Evolutionary conservation across 2,113 vertebrate species (phyloP), one percentile per base, ranked within the genome.

Genomic region (Indicator maculatus): DNA sequence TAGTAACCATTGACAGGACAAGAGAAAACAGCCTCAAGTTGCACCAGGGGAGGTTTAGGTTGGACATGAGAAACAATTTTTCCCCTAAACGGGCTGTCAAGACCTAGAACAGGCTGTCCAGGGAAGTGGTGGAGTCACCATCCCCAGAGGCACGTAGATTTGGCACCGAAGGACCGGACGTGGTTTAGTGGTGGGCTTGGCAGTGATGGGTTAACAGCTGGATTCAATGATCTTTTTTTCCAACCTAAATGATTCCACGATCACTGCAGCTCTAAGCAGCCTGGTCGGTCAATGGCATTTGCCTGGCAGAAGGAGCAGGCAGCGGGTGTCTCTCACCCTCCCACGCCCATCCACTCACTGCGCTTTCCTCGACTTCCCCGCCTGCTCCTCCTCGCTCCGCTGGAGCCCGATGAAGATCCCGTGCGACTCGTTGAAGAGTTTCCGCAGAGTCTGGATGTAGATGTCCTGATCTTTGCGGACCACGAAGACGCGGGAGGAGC

Each of bases 371-470:
- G 98, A 98, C 89, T 98, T 99, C 95, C 98, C 99, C 12, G 98
- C 97, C 33, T 98, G 89, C 67, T 99, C 99, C 69, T 99, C 98
- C 90, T 97, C 98, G 74, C 98, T 98, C 63, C 98, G 98, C 94
- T 99, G 99, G 36, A 99, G 98, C 9, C 98, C 98, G 55, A 99
- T 89, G 86, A 99, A 99, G 95, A 99, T 99, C 83, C 98, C 98
- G 96, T 99, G 99, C 3, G 99, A 99, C 96, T 99, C 99, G 26
- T 99, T 99, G 96, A 99, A 99, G 86, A 99, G 99, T 89, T 99
- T 99, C 80, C 99, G 98, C 92, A 99, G 95, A 91, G 99, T 98
- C 3, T 99, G 98, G 23, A 99, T 99, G 95, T 99, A 99, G 55
- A 99, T 97, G 95, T 99, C 99, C 70, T 98, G 97, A 71, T 99